Evolutionary conservation across 2,888 invertebrate species (phyloP).

Genomic region (Hetaerina titia): DNA sequence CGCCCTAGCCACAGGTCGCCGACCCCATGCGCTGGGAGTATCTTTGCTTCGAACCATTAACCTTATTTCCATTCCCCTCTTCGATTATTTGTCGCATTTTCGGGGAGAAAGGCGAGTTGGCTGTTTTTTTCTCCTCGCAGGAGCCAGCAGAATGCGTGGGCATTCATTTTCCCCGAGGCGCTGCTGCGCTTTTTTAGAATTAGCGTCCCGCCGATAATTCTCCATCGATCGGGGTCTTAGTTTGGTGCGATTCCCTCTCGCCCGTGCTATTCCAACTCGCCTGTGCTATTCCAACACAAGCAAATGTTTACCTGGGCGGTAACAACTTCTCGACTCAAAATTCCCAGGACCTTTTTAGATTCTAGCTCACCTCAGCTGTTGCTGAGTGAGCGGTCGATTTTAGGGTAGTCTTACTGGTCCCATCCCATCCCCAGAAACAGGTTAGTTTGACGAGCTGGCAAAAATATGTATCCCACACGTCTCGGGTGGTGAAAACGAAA

Average conservation of each 20-base stretch:
- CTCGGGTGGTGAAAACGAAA: neutral
- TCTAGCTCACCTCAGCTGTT: constrained; percentile 4
- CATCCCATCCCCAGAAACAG: neutral
- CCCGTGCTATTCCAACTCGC: neutral
- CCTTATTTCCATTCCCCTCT: neutral
- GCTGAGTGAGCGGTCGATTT: neutral
- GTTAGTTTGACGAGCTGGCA: neutral
- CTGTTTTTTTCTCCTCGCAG: neutral
- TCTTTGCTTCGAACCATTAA: neutral
- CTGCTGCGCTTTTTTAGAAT: neutral
- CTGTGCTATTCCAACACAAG: neutral
- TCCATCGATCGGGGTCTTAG: neutral
- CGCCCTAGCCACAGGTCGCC: neutral
- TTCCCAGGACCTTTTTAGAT: neutral
- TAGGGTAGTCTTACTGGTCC: neutral
- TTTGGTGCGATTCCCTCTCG: neutral
- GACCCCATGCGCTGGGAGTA: neutral
- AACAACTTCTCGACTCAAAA: neutral
- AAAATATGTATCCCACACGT: neutral
- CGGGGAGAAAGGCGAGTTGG: neutral
- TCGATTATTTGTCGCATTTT: neutral
- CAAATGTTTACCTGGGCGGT: neutral
- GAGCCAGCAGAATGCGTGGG: neutral
- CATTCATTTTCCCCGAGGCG: neutral
- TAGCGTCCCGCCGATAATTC: neutral